Evolutionary conservation across 2,888 invertebrate genomes (phyloP).

Genomic region (Tiliacea citrago): DNA sequence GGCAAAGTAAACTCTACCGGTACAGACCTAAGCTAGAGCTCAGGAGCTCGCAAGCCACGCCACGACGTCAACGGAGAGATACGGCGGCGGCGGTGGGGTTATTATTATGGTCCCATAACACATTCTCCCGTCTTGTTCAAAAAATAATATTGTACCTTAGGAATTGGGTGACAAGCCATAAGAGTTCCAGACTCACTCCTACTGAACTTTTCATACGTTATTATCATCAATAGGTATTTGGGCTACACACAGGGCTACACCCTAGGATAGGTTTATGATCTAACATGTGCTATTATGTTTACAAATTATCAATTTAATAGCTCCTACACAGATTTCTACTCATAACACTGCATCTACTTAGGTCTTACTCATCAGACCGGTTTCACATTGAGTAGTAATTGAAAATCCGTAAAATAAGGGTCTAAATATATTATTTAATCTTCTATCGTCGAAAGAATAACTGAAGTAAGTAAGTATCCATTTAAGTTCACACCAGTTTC

Average conservation of each 20-base stretch:
- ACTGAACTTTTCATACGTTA: background rate
- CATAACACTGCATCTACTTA: background rate
- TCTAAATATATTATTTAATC: too few species aligned
- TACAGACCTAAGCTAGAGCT: too few species aligned
- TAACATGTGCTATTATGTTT: conserved; percentile 17
- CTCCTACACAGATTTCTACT: background rate
- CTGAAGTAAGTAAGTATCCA: too few species aligned
- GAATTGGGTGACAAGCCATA: background rate
- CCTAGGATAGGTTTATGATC: background rate
- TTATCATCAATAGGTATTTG: too few species aligned
- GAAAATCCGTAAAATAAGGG: background rate
- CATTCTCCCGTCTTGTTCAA: background rate
- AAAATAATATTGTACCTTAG: background rate
- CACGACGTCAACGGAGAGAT: too few species aligned
- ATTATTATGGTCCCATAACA: background rate
- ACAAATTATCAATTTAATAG: too few species aligned
- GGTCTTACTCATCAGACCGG: conserved; percentile 13
- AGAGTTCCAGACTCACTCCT: background rate
- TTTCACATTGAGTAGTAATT: conserved; percentile 9
- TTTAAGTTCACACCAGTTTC: background rate
- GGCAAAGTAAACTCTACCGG: too few species aligned
- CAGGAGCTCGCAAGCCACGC: too few species aligned
- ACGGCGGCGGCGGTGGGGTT: too few species aligned
- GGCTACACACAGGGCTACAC: too few species aligned
- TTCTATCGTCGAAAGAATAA: background rate